phyloP scores from a whole-genome alignment of 2,888 invertebrate genomes.

The Rhagophthalmus giganteus region DNA sequence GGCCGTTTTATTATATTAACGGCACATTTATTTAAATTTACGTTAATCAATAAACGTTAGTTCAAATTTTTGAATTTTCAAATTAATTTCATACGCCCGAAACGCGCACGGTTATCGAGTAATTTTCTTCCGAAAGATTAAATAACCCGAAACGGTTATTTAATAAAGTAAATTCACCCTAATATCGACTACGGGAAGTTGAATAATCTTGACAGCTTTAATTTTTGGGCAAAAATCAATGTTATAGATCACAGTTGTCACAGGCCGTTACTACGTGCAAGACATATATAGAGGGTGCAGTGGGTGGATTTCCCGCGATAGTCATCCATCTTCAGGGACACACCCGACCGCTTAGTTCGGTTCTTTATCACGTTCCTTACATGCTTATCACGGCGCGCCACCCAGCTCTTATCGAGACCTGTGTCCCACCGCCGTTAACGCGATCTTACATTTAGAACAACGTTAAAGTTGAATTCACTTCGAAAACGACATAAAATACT shows the following conservation, averaged over 20 bases:
- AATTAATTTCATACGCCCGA: no score
- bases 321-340: slow-evolving; percentile 57
- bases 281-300: slow-evolving; percentile 46
- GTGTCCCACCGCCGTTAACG: slow-evolving; percentile 44
- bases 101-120: no score
- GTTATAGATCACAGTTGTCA: slow-evolving; percentile 57
- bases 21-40: no score
- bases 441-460: slow-evolving; percentile 37
- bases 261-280: slow-evolving; percentile 54
- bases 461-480: slow-evolving; percentile 24
- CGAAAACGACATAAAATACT: slow-evolving; percentile 1
- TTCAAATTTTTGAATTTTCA: no score
- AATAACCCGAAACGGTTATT: no score
- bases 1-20: no score
- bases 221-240: slow-evolving; percentile 48
- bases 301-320: slow-evolving; percentile 57
- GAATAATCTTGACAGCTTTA: slow-evolving; percentile 4
- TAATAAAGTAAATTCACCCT: no score
- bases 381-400: slow-evolving; percentile 54
- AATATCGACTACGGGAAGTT: no score
- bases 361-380: slow-evolving; percentile 53
- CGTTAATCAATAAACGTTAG: no score
- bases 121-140: no score
- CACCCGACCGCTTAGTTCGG: slow-evolving; percentile 53
- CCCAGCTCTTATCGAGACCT: slow-evolving; percentile 53